Conservation (phyloP, 2,888 invertebrate genomes). For the Crematogaster levior region DNA sequence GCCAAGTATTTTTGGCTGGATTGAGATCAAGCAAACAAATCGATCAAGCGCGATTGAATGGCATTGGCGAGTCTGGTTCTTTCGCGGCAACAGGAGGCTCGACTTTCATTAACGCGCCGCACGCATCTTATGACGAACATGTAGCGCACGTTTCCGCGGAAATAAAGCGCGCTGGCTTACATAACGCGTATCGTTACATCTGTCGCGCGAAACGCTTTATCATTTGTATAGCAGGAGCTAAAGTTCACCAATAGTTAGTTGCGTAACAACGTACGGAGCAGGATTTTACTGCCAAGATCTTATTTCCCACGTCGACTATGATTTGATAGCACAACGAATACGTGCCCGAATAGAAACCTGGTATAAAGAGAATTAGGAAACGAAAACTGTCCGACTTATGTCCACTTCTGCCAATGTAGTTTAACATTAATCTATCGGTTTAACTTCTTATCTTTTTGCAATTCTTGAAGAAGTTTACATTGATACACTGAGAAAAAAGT, state of each 20-base stretch:
- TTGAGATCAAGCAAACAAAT: neutral
- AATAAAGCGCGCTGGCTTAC: slow-evolving; percentile 45
- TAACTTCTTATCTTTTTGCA: too few species aligned
- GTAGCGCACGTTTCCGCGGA: neutral
- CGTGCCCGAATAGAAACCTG: neutral
- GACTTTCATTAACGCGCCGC: slow-evolving; percentile 7
- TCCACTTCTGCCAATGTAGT: too few species aligned
- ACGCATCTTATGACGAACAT: neutral
- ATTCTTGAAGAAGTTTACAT: too few species aligned
- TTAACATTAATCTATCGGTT: too few species aligned
- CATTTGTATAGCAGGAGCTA: neutral
- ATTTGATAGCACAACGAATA: neutral
- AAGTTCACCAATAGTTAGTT: slow-evolving; percentile 30
- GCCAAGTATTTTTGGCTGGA: neutral
- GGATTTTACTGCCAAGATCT: neutral
- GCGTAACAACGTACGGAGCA: neutral
- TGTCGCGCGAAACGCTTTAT: slow-evolving; percentile 11
- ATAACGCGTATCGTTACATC: neutral
- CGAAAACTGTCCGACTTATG: neutral
- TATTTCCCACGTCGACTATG: neutral
- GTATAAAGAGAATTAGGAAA: neutral
- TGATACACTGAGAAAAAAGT: too few species aligned
- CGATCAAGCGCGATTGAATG: neutral
- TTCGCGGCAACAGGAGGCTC: neutral
- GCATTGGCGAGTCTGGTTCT: too few species aligned